These are phyloP conservation scores for Prosopocoilus inquinatus DNA, from an alignment of 2,888 invertebrate species.

Conservation along the genomic window DNA sequence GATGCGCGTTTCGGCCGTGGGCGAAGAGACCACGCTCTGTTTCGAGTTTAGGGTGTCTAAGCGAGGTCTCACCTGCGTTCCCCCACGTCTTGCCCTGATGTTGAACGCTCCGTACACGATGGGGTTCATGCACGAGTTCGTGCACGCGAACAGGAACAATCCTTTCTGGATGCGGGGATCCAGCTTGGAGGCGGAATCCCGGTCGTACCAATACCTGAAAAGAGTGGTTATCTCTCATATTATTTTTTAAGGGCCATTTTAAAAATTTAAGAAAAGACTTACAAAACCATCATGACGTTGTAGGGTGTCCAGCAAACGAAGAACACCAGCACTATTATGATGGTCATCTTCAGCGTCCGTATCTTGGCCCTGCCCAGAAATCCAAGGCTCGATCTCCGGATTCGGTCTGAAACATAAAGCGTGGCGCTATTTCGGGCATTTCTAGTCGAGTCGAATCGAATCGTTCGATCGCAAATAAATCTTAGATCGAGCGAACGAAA, in stretches of 20 bases:
- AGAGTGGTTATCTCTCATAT: not conserved
- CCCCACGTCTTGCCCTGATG: conserved; percentile 57
- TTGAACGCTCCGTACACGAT: conserved; percentile 91
- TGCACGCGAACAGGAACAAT: conserved; percentile 91
- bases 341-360: conserved; percentile 90
- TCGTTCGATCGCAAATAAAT: no score
- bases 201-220: conserved; percentile 79
- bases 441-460: no score
- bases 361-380: conserved; percentile 79
- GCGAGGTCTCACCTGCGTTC: conserved; percentile 48
- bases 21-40: conserved; percentile 28
- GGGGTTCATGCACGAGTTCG: conserved; percentile 96
- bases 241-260: not conserved
- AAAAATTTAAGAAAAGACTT: conserved; percentile 40
- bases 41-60: conserved; percentile 34
- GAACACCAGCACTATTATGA: conserved; percentile 89
- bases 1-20: conserved; percentile 44
- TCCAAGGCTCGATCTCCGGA: conserved; percentile 78
- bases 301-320: conserved; percentile 96
- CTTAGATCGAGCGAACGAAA: no score
- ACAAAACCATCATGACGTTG: conserved; percentile 88
- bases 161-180: conserved; percentile 80
- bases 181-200: conserved; percentile 64
- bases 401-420: conserved; percentile 50
- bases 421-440: no score